Evolutionary conservation across 2,113 vertebrate genomes (phyloP), one percentile per base, ranked within the genome.

Genomic region (Nothoprocta perdicaria): DNA sequence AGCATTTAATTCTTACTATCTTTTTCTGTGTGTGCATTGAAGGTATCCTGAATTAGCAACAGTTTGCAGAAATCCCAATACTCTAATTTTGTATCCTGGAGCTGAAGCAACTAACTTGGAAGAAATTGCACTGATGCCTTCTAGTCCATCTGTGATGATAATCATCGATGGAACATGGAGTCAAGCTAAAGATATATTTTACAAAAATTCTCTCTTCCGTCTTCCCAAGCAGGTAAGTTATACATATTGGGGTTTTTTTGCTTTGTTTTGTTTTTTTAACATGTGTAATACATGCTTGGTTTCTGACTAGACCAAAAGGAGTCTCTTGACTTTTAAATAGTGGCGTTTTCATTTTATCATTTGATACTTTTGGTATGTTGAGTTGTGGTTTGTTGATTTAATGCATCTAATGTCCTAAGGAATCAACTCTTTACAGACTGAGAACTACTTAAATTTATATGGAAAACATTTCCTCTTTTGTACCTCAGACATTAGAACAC

Each of bases 81-180:
- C 99, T 21, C 96, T 99, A 50, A 97, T 99, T 96, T 96, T 99
- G 63, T 99, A 99, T 97, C 99, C 99, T 21, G 99, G 99, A 52
- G 97, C 98, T 50, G 98, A 98, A 66, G 99, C 99, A 41, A 97
- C 97, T 80, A 98, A 98, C 96, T 97, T 99, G 95, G 99, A 98
- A 96, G 98, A 98, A 73, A 77, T 98, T 94, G 71, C 97, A 75
- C 80, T 95, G 93, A 96, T 97, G 48, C 93, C 96, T 60, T 95
- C 96, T 69, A 52, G 91, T 40, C 97, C 98, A 57, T 97, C 97
- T 69, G 98, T 98, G 63, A 96, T 99, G 92, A 98, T 99, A 88
- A 98, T 99, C 75, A 99, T 99, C 1, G 99, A 99, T 50, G 99
- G 99, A 72, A 99, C 99, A 12, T 99, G 99, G 99, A 99, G 98